Conservation (phyloP, 2,797 vertebrate species). For the Artibeus lituratus region DNA sequence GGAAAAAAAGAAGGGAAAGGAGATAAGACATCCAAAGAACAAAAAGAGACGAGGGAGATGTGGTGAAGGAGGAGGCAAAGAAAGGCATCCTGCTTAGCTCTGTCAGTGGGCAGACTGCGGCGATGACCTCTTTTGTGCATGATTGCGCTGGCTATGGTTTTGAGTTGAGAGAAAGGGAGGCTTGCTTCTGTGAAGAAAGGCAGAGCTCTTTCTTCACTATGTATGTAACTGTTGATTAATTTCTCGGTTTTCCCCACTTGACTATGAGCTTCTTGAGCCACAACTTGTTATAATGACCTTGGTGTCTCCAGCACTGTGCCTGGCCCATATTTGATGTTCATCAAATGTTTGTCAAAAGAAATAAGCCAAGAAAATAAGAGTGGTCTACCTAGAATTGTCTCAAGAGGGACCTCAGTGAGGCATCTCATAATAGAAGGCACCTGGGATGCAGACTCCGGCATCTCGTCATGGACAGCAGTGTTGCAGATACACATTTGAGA, state of each 20-base stretch:
- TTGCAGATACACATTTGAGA: background rate
- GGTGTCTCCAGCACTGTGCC: background rate
- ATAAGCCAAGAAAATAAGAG: background rate
- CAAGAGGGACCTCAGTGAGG: background rate
- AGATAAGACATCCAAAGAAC: background rate
- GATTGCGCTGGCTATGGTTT: background rate
- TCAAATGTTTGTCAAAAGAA: background rate
- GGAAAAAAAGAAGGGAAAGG: background rate
- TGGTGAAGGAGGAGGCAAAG: slow-evolving; percentile 35
- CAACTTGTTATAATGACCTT: background rate
- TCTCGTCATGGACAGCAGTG: background rate
- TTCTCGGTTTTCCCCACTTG: background rate
- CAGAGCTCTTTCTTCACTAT: background rate
- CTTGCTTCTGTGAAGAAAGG: background rate
- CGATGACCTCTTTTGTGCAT: background rate
- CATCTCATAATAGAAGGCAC: background rate
- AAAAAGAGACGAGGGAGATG: background rate
- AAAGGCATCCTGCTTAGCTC: background rate
- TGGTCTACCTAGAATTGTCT: background rate
- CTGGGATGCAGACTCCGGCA: background rate
- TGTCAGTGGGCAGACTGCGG: background rate
- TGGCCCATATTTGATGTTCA: background rate
- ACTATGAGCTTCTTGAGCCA: background rate
- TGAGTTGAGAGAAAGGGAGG: background rate
- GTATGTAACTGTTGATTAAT: background rate